These are phyloP conservation scores for Strigamia maritima DNA, from an alignment of 2,888 invertebrate species.

Conservation along the genomic window DNA sequence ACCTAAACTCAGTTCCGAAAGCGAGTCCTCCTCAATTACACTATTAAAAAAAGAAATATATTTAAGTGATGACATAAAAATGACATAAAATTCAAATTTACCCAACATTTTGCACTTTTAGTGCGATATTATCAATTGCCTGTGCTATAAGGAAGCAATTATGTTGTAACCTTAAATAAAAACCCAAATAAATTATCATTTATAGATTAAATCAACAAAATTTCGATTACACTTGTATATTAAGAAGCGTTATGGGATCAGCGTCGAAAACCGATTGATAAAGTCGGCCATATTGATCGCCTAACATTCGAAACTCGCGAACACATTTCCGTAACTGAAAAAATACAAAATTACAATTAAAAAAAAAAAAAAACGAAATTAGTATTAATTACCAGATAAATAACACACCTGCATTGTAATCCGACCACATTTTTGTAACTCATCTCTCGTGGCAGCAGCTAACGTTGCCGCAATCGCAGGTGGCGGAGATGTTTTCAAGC, in stretches of 20 bases:
- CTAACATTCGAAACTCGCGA: slow-evolving; percentile 67
- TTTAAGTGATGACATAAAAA: background rate
- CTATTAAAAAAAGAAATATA: background rate
- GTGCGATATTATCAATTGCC: slow-evolving; percentile 69
- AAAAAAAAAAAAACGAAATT: slow-evolving; percentile 37
- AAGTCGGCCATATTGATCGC: slow-evolving; percentile 70
- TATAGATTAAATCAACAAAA: background rate
- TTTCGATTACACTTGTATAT: slow-evolving; percentile 63
- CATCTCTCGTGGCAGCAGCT: slow-evolving; percentile 67
- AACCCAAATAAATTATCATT: slow-evolving; percentile 40
- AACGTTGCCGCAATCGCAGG: slow-evolving; percentile 84
- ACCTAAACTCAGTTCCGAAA: slow-evolving; percentile 19
- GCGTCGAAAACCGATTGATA: slow-evolving; percentile 84
- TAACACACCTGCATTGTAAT: slow-evolving; percentile 67
- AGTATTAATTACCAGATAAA: too few species aligned
- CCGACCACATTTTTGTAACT: slow-evolving; percentile 73
- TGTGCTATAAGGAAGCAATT: slow-evolving; percentile 72
- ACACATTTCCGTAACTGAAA: slow-evolving; percentile 67
- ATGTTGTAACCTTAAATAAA: slow-evolving; percentile 66
- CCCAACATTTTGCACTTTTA: slow-evolving; percentile 47
- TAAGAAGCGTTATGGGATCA: slow-evolving; percentile 71
- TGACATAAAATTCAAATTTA: slow-evolving; percentile 11
- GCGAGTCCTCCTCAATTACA: slow-evolving; percentile 21
- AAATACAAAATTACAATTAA: slow-evolving; percentile 35
- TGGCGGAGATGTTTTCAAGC: slow-evolving; percentile 83